Evolutionary conservation across 92 coral and sea anemone genomes (phyloP).

Genomic region (Palythoa grandiflora): DNA sequence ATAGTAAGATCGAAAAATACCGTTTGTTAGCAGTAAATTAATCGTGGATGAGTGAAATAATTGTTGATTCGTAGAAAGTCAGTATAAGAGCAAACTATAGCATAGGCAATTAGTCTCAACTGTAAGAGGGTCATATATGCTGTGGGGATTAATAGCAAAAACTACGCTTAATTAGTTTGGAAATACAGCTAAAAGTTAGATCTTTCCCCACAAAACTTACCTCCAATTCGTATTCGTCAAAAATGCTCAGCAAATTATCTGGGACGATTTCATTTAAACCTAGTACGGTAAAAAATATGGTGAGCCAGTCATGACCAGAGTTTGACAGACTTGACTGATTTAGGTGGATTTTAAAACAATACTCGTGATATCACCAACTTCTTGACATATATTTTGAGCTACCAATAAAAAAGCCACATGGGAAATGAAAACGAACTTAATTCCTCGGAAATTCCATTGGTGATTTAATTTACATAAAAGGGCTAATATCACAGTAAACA

Average conservation of each 20-base stretch:
- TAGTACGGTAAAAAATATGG: slow-evolving; percentile 21
- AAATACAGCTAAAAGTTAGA: neutral
- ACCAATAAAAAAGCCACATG: slow-evolving; percentile 16
- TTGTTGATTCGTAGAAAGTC: too few relatives aligned
- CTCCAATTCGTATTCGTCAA: slow-evolving; percentile 98
- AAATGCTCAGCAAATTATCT: slow-evolving; percentile 88
- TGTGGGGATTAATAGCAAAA: neutral
- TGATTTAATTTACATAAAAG: neutral
- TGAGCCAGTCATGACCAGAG: neutral
- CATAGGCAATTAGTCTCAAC: neutral
- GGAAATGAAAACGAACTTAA: slow-evolving; percentile 1
- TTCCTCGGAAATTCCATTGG: slow-evolving; percentile 17
- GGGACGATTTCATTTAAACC: slow-evolving; percentile 97
- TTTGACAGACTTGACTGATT: slow-evolving; percentile 10
- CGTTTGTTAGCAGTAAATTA: neutral
- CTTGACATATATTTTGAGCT: slow-evolving; percentile 30
- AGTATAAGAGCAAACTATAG: too few relatives aligned
- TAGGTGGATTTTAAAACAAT: neutral
- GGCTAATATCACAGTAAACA: neutral
- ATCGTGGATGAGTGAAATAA: too few relatives aligned
- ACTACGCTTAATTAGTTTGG: neutral
- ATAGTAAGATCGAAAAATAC: neutral
- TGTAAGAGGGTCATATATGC: neutral
- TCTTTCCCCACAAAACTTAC: slow-evolving; percentile 44
- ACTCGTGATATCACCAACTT: neutral